Evolutionary conservation across 2,797 vertebrate species (phyloP), one percentile per base, ranked within the genome.

Genomic region (Corythornis leucogaster): DNA sequence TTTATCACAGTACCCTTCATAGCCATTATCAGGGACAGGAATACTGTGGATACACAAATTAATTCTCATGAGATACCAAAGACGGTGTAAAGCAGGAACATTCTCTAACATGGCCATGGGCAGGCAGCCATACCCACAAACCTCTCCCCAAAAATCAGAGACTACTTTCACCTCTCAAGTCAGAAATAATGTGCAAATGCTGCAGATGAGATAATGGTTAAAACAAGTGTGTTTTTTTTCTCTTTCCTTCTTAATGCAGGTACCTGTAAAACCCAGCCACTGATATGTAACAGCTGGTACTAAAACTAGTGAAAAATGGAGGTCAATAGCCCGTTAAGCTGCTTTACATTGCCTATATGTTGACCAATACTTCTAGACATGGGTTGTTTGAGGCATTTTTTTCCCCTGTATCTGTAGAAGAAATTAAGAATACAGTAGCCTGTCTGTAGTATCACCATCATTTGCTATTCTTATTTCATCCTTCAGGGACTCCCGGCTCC

Each of bases 401-500:
- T 38, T 19, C 16, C 9, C 8, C 17, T 33, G 0, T 55, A 30
- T 38, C 51, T 33, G 18, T 13, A 83, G 51, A 66, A 79, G 40
- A 71, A 68, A 26, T 35, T 33, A 58, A 26, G 24, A 85, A 22
- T 28, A 5, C 40, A 68, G 24, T 50, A 30, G 12, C 50, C 57
- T 51, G 24, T 33, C 18, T 43, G 21, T 17, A 31, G 30, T 71
- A 33, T 14, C 17, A 59, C 16, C 20, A 30, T 55, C 15, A 7
- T 64, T 82, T 62, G 31, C 50, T 83, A 3, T 66, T 74, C 14
- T 76, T 5, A 1, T 64, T 82, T 80, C 13, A 12, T n/a, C 48
- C 50, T 33, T 15, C 95, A 99, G 99, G 99, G 31, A 98, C 99
- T 67, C 99, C 99, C 0, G 98, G 98, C 24, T 97, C 99, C 6